Conservation (phyloP, 2,888 invertebrate species). For the Phengaris arion region DNA sequence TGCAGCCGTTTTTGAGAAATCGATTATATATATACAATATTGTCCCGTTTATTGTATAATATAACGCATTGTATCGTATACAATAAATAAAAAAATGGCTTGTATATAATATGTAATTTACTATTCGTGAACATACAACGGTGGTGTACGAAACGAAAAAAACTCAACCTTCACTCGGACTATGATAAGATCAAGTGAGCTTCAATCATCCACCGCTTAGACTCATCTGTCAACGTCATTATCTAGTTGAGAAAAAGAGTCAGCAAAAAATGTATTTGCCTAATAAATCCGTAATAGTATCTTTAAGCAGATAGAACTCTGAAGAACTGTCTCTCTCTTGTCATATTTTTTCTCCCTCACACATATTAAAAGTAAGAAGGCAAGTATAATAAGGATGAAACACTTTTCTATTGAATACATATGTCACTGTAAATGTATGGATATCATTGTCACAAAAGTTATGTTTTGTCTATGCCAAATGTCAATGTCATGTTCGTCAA, state of each 20-base stretch:
- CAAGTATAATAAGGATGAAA: not conserved
- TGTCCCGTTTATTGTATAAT: no score
- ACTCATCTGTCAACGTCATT: slow-evolving; percentile 53
- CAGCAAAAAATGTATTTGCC: slow-evolving; percentile 36
- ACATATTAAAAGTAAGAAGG: not conserved
- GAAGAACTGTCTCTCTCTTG: not conserved
- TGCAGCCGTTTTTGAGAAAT: no score
- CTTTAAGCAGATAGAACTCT: not conserved
- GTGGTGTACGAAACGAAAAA: not conserved
- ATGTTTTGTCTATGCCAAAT: no score
- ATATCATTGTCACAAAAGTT: no score
- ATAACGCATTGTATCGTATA: no score
- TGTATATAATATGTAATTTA: not conserved
- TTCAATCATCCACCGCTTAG: slow-evolving; percentile 42
- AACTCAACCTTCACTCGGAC: not conserved
- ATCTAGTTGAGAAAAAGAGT: slow-evolving; percentile 36
- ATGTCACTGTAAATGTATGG: no score
- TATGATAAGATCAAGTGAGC: slow-evolving; percentile 36
- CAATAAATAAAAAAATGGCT: no score
- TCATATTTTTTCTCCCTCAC: not conserved
- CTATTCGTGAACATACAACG: not conserved
- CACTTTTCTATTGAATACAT: no score
- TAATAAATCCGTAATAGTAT: slow-evolving; percentile 34
- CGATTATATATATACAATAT: no score
- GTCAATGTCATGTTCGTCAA: no score